Evolutionary conservation across 2,888 invertebrate genomes (phyloP), one percentile per base, ranked within the genome.

Genomic region (Polietes domitor): DNA sequence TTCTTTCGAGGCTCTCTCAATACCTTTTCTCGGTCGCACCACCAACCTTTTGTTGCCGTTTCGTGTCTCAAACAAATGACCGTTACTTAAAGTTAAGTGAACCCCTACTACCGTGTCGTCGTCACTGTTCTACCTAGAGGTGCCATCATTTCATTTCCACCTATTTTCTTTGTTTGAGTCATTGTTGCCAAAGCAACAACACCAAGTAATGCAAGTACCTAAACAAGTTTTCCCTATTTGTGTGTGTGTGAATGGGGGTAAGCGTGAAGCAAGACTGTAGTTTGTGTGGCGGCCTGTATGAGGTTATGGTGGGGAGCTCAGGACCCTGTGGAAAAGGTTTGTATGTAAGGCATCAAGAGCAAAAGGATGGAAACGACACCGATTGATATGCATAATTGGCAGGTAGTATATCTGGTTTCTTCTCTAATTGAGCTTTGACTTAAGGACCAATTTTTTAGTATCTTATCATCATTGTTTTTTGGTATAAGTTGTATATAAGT

Each of bases 31-130:
- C 53, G 10, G 24, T 58, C 26, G 17, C 26, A 26, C 15, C 15
- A 58, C 9, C 50, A 50, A 58, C 58, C 6, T 10, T 43, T 15
- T 58, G 47, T n/a, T n/a, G 47, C 12, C 32, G 37, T 37, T 37
- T 37, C 37, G 37, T 37, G 79, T 61, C 73, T 77, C 53, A 70
- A 77, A 72, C 41, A 81, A 68, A 73, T 75, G 75, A 61, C 81
- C 81, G 84, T 81, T 84, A 83, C 75, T 81, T 80, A 21, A 63
- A 65, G 65, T 63, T 28, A 37, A 58, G 19, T 74, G 47, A 58
- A 41, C 37, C 63, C 15, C 58, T 58, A 6, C 9, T 12, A 5
- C 47, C 12, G 15, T 47, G 24, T 58, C 5, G 61, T 15, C 15
- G 63, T 63, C n/a, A 17, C 7, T 12, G 63, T 41, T 68, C 43